Evolutionary conservation across 2,113 vertebrate species (phyloP), one percentile per base, ranked within the genome.

Genomic region (Apistogramma diplotaenia): DNA sequence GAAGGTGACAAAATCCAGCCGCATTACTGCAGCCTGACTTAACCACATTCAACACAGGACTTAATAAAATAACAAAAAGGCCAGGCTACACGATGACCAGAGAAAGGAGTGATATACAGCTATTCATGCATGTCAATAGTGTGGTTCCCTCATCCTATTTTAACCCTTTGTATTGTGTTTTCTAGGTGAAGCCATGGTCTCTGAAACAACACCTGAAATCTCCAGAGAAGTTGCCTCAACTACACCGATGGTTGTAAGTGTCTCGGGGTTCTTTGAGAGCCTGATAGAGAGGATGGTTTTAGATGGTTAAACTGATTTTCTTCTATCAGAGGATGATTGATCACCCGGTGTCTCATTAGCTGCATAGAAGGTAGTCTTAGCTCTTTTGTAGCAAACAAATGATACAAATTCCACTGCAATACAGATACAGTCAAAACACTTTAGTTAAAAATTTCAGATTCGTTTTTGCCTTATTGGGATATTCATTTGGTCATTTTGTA

Each of bases 221-320:
- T 81, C 86, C 40, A 74, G 81, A 76, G 84, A 89, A 33, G 56
- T 85, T 54, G 79, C 81, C 40, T 72, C 92, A 43, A 84, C 88
- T 4, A 60, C 88, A 18, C 82, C 94, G 25, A 82, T 88, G 73
- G 46, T 72, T 15, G 95, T 96, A 88, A 91, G 91, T 93, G 31
- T 76, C 65, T 70, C n/a, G 19, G n/a, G 21, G 5, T 27, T 27
- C 19, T n/a, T 11, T 35, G 4, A 40, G 27, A 70, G 10, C 65
- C 25, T 4, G 29, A 10, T 46, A 31, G 65, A 51, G 65, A 2
- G 43, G 18, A n/a, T 6, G 61, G 21, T 65, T 65, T 65, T 43
- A 65, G 25, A 11, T 43, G 21, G 40, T 43, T 43, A 65, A 49
- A 29, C 23, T 49, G 40, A 49, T 49, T 49, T 12, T 25, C 35